Percentiles rank a stretch among this genome's conserved stretches.
Conservation (phyloP, 2,888 invertebrate genomes). For the Terebella lapidaria region DNA sequence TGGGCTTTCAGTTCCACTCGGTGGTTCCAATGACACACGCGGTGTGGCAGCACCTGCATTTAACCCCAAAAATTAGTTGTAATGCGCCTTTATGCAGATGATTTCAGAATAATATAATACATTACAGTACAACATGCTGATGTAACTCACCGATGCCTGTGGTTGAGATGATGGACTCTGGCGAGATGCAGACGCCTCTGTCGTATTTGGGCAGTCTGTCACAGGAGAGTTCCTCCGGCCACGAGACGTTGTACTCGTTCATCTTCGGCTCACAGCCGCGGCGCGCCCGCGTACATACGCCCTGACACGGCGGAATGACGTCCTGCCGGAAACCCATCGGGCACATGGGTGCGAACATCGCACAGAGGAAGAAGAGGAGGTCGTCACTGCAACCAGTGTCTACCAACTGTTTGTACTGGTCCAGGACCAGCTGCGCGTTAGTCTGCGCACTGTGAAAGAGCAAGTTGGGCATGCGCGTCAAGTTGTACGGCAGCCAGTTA, state of each 20-base stretch:
- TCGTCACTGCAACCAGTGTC: conserved; percentile 38
- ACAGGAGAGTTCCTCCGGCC: conserved; percentile 43
- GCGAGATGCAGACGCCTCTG: conserved; percentile 11
- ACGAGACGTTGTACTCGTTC: conserved; percentile 38
- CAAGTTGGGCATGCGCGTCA: conserved; percentile 47
- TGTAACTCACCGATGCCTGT: not conserved
- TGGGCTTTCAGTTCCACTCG: no score
- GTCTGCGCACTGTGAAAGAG: conserved; percentile 43
- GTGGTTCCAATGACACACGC: no score
- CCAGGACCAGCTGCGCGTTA: conserved; percentile 39
- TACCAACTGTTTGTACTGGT: conserved; percentile 37
- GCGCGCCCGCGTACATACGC: conserved; percentile 38
- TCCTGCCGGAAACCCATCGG: conserved; percentile 39
- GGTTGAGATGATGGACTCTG: conserved; percentile 7
- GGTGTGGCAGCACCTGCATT: no score
- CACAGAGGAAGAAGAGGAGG: conserved; percentile 42
- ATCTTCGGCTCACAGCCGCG: conserved; percentile 41
- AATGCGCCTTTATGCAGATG: no score
- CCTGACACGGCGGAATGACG: conserved; percentile 39
- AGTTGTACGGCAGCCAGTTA: conserved; percentile 39
- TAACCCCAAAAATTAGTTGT: no score
- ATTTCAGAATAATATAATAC: no score
- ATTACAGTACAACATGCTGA: no score
- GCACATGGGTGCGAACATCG: conserved; percentile 46
- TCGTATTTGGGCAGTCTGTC: conserved; percentile 38